Base-by-base conservation (phyloP, 2,113 vertebrate genomes). In the Scophthalmus maximus region DNA sequence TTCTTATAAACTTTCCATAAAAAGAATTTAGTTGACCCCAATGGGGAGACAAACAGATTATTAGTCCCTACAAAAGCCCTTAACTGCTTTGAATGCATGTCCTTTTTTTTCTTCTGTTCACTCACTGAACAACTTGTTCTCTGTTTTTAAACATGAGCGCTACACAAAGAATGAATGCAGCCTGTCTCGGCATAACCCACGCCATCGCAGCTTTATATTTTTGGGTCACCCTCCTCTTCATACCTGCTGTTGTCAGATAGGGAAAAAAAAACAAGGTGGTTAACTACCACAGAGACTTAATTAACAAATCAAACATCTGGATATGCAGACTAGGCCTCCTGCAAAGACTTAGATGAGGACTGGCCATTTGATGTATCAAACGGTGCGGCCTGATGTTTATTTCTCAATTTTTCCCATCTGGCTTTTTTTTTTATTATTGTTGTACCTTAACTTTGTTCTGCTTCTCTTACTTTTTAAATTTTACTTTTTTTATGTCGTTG, bases 301-400 rank as follows among this genome's bases (percentile, higher is more conserved):
- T 93, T 93, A 91, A 91, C 87, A 88, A 88, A 91, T 91, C 89
- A 91, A 90, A 91, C 92, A 94, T 92, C 91, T 92, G 92, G 87
- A 89, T 88, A 84, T 88, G 87, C 85, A 85, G 78, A 85, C 65
- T 75, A 66, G 64, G 82, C 75, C 82, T 77, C 69, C 75, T 86
- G 74, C 67, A 65, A 64, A 78, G 67, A 30, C 53, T 72, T 66
- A 60, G 70, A 73, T 60, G 56, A 79, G 74, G 63, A 77, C 51
- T 83, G 78, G 79, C 62, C 76, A 86, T 88, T 90, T 88, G 78
- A 90, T 85, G 59, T 78, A 77, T 89, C 82, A 86, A 86, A 82
- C 84, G 56, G 60, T 68, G 76, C 11, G 27, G 78, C 79, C 83
- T 87, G 84, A 83, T 91, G 85, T 81, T 68, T 82, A 53, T 30